Percentiles rank a stretch among this genome's conserved stretches.
Evolutionary conservation across 2,888 invertebrate species (phyloP).

Genomic region (Hydraecia micacea): DNA sequence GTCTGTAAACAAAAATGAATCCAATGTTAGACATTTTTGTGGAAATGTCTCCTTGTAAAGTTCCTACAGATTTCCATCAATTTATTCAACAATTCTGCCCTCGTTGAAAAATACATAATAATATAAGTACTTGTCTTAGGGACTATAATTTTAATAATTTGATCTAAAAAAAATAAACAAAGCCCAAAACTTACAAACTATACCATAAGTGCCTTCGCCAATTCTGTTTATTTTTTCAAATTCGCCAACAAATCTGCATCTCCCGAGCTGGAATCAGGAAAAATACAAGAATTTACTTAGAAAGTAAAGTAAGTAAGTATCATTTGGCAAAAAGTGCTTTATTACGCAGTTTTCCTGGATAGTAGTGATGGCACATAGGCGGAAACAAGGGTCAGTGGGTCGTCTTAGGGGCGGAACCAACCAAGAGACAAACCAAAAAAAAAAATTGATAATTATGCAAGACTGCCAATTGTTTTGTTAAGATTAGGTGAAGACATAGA

Average conservation of each 20-base stretch:
- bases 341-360: neutral
- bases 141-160: neutral
- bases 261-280: slow-evolving; percentile 92
- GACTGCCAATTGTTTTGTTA: neutral
- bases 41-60: neutral
- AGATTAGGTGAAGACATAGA: neutral
- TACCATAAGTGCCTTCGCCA: slow-evolving; percentile 99
- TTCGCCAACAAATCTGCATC: slow-evolving; percentile 98
- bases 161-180: slow-evolving; percentile 7
- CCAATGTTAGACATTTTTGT: neutral
- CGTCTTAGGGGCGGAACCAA: no score
- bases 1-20: slow-evolving; percentile 89
- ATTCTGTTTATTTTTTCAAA: slow-evolving; percentile 99
- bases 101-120: neutral
- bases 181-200: slow-evolving; percentile 95
- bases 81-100: neutral
- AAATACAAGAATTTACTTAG: neutral
- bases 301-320: neutral
- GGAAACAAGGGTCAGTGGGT: no score
- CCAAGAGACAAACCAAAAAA: neutral
- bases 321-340: neutral
- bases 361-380: neutral
- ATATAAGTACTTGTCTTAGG: neutral
- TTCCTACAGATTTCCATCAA: neutral
- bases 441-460: neutral